These are phyloP conservation scores for Catostylus mosaicus DNA, from an alignment of 30 jellyfish, hydroid and myxozoan species.

Conservation along the genomic window DNA sequence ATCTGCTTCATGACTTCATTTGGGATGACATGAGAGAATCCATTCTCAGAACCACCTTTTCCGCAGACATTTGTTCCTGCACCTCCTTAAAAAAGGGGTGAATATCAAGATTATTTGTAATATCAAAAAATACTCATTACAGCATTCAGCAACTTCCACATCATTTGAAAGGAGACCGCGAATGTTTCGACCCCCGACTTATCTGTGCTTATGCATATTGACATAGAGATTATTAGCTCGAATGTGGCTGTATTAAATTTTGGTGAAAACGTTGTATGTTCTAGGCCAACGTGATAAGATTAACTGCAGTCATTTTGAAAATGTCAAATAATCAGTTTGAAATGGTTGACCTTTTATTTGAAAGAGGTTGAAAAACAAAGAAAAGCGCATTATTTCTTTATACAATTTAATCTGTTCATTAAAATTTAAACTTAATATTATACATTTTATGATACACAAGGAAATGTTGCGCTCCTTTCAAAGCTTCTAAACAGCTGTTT, in stretches of 20 bases:
- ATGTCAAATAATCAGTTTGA: constrained; percentile 8
- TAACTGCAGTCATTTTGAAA: neutral
- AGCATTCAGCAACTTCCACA: too few relatives aligned
- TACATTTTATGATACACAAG: constrained; percentile 4
- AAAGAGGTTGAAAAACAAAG: constrained; percentile 22
- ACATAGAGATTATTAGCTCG: too few relatives aligned
- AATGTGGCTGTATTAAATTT: neutral
- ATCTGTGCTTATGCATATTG: too few relatives aligned
- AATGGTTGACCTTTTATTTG: constrained; percentile 16
- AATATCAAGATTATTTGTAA: too few relatives aligned
- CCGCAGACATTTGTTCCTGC: too few relatives aligned
- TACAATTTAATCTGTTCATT: constrained; percentile 31
- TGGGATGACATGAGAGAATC: too few relatives aligned
- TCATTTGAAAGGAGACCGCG: too few relatives aligned
- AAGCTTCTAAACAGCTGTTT: constrained; percentile 8
- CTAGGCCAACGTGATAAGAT: neutral
- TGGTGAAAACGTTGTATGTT: neutral
- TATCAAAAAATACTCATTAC: too few relatives aligned
- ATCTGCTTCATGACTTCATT: too few relatives aligned
- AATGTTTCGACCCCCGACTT: too few relatives aligned
- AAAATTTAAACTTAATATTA: constrained; percentile 17
- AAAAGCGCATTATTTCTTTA: constrained; percentile 12
- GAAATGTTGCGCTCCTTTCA: constrained; percentile 13
- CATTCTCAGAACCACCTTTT: too few relatives aligned
- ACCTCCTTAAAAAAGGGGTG: too few relatives aligned